Evolutionary conservation across 2,113 vertebrate genomes (phyloP).

Genomic region (Cyanistes caeruleus): DNA sequence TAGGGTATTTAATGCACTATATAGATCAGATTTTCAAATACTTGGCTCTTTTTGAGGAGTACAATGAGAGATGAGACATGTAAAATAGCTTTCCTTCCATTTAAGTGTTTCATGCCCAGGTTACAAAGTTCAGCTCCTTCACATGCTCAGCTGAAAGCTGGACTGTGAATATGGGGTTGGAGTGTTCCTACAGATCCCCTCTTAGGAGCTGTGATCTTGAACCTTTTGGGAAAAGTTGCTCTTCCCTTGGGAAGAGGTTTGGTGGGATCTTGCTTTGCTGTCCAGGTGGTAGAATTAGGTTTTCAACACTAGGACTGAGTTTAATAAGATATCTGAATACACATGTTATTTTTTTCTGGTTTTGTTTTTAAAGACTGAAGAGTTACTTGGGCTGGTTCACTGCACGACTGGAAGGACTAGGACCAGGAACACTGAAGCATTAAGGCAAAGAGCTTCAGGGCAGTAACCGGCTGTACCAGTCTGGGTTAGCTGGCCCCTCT

Average conservation of each 20-base stretch:
- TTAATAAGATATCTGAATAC: not conserved
- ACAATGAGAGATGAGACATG: not conserved
- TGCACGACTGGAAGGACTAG: not conserved
- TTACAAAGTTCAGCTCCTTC: not conserved
- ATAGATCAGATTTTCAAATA: not conserved
- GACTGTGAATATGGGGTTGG: not conserved
- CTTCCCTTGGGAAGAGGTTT: not conserved
- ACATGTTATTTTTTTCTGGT: not conserved
- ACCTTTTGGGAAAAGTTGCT: not conserved
- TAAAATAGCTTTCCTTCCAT: not conserved
- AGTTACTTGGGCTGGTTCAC: not conserved
- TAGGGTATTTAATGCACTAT: not conserved
- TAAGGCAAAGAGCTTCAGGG: not conserved
- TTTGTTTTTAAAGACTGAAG: not conserved
- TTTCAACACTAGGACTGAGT: not conserved
- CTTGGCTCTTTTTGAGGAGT: not conserved
- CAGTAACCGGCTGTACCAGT: conserved; percentile 33
- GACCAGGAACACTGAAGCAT: not conserved
- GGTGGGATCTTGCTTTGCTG: not conserved
- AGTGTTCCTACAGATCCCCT: not conserved
- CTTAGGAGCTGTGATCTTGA: not conserved
- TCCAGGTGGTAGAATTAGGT: not conserved
- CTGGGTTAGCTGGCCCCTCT: not conserved
- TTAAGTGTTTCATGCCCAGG: not conserved
- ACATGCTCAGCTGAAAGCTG: not conserved